Evolutionary conservation across 2,888 invertebrate genomes (phyloP), one percentile per base, ranked within the genome.

Genomic region (Pachymerium ferrugineum): DNA sequence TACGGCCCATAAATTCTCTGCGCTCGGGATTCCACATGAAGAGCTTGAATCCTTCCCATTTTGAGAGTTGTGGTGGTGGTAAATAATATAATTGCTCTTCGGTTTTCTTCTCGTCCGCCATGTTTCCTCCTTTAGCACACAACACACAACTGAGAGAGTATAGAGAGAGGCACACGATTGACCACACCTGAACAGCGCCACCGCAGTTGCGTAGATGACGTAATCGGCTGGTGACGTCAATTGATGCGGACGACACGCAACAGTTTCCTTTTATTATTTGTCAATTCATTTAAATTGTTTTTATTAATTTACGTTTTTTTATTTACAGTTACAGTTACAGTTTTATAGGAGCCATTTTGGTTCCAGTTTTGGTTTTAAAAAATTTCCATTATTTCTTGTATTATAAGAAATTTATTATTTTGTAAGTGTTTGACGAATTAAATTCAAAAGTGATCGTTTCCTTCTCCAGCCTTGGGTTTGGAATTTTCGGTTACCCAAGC

Each of bases 11-110:
- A 83, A 95, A 89, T 85, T 94, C 93, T 81, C 90, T 89, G 76
- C 94, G 94, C 85, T 95, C 94, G 79, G 92, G 88, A 86, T 97
- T 93, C 90, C 91, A 96, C 78, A 96, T 83, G 87, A 95, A 96
- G 81, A 87, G 85, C 84, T 87, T 88, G 86, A 93, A 90, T 80
- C 89, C 87, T 85, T 93, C 91, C 92, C 93, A 93, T 87, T 76
- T 76, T 35, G 76, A 70, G 28, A 74, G 72, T 38, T 62, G 72
- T 16, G 76, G 76, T 19, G 76, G 76, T 22, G 76, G 76, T 28
- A 73, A 31, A 54, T 74, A 74, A 70, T 71, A 76, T 72, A 74
- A 70, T 33, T 74, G 74, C 29, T 71, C 74, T 30, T 71, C 67
- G 30, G 74, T 67, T 73, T 74, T 74, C 76, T 76, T 76, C 47